Evolutionary conservation across 2,888 invertebrate genomes (phyloP).

Genomic region (Phytoseiulus persimilis): DNA sequence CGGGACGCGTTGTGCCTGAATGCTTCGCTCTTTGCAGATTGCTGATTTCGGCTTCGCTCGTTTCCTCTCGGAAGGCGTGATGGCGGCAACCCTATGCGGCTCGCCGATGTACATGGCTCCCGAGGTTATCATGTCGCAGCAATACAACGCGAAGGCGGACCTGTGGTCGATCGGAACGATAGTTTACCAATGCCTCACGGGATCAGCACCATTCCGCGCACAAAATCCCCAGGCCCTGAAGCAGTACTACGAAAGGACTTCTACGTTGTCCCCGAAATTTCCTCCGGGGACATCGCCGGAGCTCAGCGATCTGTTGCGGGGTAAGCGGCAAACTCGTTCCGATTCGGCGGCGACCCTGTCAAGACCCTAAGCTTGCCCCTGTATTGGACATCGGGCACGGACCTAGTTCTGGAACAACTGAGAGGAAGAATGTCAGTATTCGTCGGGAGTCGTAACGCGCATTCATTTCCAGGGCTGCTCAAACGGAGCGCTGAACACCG

Average conservation of each 20-base stretch:
- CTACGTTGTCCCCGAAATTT: slow-evolving; percentile 79
- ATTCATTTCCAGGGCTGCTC: slow-evolving; percentile 56
- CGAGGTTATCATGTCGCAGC: slow-evolving; percentile 82
- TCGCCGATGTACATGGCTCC: slow-evolving; percentile 99
- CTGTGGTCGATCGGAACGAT: slow-evolving; percentile 98
- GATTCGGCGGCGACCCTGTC: too few relatives aligned
- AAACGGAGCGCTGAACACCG: slow-evolving; percentile 86
- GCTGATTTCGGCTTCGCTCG: slow-evolving; percentile 99
- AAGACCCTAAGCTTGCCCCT: too few relatives aligned
- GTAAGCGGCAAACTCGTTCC: background rate
- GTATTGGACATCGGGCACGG: too few relatives aligned
- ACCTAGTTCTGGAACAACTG: too few relatives aligned
- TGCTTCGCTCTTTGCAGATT: slow-evolving; percentile 48
- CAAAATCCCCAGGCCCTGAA: slow-evolving; percentile 94
- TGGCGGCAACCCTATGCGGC: slow-evolving; percentile 98
- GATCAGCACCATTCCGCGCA: slow-evolving; percentile 96
- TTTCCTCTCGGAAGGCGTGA: slow-evolving; percentile 94
- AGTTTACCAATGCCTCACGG: slow-evolving; percentile 94
- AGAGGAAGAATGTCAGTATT: too few relatives aligned
- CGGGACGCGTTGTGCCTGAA: background rate
- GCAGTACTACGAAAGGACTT: slow-evolving; percentile 90
- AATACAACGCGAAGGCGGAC: slow-evolving; percentile 98
- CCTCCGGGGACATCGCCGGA: slow-evolving; percentile 85
- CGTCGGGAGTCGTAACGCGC: too few relatives aligned
- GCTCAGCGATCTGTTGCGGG: slow-evolving; percentile 72